Evolutionary conservation across 2,888 invertebrate genomes (phyloP).

Genomic region (Idaea straminata): DNA sequence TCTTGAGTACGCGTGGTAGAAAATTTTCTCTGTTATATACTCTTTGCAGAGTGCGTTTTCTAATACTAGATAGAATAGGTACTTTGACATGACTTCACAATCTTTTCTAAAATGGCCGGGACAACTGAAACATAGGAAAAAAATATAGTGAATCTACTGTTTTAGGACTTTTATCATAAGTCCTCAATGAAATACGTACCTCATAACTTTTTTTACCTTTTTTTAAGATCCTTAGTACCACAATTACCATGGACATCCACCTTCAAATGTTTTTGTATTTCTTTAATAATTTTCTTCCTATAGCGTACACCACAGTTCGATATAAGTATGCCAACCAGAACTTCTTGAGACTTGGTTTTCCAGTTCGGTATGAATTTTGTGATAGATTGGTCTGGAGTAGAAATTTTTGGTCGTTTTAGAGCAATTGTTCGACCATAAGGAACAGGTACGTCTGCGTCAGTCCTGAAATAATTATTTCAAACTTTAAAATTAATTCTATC

Average conservation of each 20-base stretch:
- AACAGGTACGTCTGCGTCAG: conserved; percentile 80
- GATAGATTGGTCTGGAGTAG: conserved; percentile 15
- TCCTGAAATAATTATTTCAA: conserved; percentile 7
- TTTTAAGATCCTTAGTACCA: conserved; percentile 78
- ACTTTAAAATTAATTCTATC: too few relatives aligned
- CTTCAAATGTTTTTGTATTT: conserved; percentile 7
- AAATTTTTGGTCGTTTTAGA: conserved; percentile 24
- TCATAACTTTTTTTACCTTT: background rate
- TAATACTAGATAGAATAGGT: too few relatives aligned
- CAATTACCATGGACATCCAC: conserved; percentile 81
- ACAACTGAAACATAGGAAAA: conserved; percentile 31
- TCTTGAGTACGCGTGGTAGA: too few relatives aligned
- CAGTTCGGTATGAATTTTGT: conserved; percentile 36
- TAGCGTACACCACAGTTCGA: conserved; percentile 34
- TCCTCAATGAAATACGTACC: too few relatives aligned
- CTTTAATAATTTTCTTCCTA: conserved; percentile 5
- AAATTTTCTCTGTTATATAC: too few relatives aligned
- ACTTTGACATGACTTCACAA: too few relatives aligned
- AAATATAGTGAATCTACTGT: too few relatives aligned
- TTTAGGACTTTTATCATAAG: background rate
- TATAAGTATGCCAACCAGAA: conserved; percentile 34
- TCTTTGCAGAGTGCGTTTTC: too few relatives aligned
- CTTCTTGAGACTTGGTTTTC: conserved; percentile 56
- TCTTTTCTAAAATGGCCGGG: too few relatives aligned
- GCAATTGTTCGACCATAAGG: conserved; percentile 79